Conservation (phyloP, 2,113 vertebrate species). For the Glareola pratincola region DNA sequence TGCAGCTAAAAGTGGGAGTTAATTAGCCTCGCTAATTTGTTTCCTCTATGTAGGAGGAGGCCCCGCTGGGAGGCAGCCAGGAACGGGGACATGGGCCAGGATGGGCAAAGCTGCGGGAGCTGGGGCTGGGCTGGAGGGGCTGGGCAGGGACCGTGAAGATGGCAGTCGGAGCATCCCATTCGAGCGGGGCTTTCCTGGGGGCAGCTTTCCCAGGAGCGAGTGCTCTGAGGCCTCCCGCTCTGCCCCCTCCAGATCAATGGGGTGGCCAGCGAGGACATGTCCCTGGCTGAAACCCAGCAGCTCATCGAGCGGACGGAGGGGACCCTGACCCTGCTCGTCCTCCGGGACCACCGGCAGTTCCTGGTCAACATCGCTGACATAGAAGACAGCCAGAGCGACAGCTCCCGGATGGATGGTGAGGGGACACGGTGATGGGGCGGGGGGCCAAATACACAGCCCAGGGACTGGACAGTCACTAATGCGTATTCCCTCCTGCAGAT, state of each 20-base stretch:
- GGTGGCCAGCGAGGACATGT: constrained; percentile 89
- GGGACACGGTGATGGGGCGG: fast-evolving
- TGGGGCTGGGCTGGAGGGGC: not conserved
- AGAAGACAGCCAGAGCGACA: constrained; percentile 83
- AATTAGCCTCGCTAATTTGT: not conserved
- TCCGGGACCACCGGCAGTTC: constrained; percentile 87
- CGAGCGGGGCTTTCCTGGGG: not conserved
- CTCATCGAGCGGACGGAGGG: constrained; percentile 90
- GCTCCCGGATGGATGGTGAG: constrained; percentile 89
- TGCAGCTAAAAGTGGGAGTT: not conserved
- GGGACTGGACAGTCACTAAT: not conserved
- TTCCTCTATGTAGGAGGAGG: not conserved
- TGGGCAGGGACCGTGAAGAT: not conserved
- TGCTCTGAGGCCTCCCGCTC: not conserved
- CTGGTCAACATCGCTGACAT: constrained; percentile 88
- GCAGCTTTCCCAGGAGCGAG: not conserved
- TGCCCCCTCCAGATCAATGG: constrained; percentile 85
- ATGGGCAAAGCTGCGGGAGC: not conserved
- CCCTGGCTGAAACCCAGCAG: constrained; percentile 88
- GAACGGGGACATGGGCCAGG: not conserved
- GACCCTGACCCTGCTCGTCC: constrained; percentile 84
- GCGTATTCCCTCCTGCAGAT: constrained; percentile 66
- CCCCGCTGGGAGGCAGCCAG: not conserved
- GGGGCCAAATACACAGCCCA: not conserved
- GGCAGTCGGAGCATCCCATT: not conserved